Percentiles rank a stretch among this genome's conserved stretches.
Evolutionary conservation across 2,797 vertebrate species (phyloP).

Genomic region (Discoglossus pictus): DNA sequence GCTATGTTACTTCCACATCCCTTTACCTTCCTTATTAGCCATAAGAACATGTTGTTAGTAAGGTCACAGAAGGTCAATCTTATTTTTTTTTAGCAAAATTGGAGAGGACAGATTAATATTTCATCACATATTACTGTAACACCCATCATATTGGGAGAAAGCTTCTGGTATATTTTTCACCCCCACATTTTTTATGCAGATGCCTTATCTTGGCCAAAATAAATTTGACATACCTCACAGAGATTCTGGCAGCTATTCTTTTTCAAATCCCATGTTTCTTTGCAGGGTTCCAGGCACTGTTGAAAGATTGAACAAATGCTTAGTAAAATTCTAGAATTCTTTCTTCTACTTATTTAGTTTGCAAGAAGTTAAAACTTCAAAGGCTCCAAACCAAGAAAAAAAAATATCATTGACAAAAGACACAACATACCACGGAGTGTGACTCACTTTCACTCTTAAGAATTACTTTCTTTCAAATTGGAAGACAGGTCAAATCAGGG

Average conservation of each 20-base stretch:
- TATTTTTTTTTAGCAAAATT: too few relatives aligned
- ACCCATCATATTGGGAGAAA: too few relatives aligned
- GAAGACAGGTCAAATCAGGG: too few relatives aligned
- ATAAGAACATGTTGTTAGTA: too few relatives aligned
- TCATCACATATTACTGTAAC: too few relatives aligned
- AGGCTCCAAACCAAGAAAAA: conserved; percentile 11
- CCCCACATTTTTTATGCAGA: not conserved
- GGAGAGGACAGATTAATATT: too few relatives aligned
- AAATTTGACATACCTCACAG: conserved; percentile 84
- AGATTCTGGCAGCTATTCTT: conserved; percentile 91
- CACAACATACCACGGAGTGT: conserved; percentile 21
- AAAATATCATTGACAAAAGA: conserved; percentile 22
- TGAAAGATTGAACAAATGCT: conserved; percentile 47
- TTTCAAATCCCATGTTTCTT: conserved; percentile 88
- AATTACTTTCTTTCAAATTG: too few relatives aligned
- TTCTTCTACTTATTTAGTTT: conserved; percentile 23
- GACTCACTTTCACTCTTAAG: conserved; percentile 18
- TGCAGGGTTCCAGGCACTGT: conserved; percentile 96
- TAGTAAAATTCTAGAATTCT: conserved; percentile 34
- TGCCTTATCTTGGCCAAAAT: conserved; percentile 7
- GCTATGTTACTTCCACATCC: too few relatives aligned
- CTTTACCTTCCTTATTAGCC: too few relatives aligned
- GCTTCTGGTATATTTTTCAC: conserved; percentile 2
- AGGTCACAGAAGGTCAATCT: too few relatives aligned
- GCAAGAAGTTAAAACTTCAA: conserved; percentile 17